Evolutionary conservation across 1,140 invertebrate genomes (phyloP).

Genomic region (Pinna nobilis): DNA sequence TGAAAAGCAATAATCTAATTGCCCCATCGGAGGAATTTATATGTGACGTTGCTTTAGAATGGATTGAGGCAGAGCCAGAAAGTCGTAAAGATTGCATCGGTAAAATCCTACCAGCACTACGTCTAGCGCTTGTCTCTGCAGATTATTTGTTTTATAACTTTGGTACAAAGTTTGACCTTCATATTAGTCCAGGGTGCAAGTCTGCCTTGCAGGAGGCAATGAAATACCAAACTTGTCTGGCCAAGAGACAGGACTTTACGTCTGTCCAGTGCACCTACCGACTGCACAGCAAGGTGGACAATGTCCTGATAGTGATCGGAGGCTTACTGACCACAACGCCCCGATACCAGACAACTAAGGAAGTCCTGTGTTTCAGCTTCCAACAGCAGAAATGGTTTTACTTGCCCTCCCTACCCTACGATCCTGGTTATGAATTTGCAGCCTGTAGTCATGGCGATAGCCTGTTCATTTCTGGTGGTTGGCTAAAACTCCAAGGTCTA

Average conservation of each 20-base stretch:
- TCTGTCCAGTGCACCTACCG: constrained; percentile 46
- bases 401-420: constrained; percentile 64
- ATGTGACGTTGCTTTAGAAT: constrained; percentile 57
- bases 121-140: constrained; percentile 58
- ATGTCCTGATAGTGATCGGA: constrained; percentile 56
- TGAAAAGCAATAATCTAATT: constrained; percentile 55
- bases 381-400: constrained; percentile 61
- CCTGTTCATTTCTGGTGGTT: constrained; percentile 62
- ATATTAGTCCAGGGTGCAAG: constrained; percentile 26
- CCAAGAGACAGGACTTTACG: constrained; percentile 53
- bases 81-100: constrained; percentile 42
- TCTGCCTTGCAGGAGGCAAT: constrained; percentile 57
- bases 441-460: constrained; percentile 55
- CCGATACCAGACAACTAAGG: constrained; percentile 61
- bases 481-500: constrained; percentile 59
- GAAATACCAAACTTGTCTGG: constrained; percentile 56
- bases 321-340: constrained; percentile 54
- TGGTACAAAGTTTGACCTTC: constrained; percentile 18
- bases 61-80: constrained; percentile 57
- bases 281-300: constrained; percentile 51
- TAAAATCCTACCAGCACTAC: constrained; percentile 52
- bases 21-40: constrained; percentile 62
- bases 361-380: constrained; percentile 64
- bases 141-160: constrained; percentile 61
- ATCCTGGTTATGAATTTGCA: constrained; percentile 65